Percentiles rank a stretch among this genome's conserved stretches.
Conservation (phyloP, 1,140 invertebrate genomes). For the Delia radicum region DNA sequence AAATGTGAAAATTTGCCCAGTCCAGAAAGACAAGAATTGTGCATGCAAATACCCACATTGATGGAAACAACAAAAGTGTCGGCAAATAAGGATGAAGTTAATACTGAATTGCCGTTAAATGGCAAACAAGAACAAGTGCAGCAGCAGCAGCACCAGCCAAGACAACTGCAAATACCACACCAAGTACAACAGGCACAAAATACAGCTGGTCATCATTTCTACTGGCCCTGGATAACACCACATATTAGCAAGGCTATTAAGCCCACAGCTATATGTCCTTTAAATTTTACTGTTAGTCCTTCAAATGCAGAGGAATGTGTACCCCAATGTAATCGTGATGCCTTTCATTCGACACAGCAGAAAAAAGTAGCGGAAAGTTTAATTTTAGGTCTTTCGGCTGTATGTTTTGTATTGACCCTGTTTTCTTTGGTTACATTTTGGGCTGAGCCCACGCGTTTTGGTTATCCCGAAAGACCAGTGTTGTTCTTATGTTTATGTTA, state of each 20-base stretch:
- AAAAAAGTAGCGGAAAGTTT: conserved; percentile 76
- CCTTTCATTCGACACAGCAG: conserved; percentile 70
- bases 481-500: conserved; percentile 87
- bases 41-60: conserved; percentile 58
- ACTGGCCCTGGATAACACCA: conserved; percentile 43
- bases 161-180: conserved; percentile 6
- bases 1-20: conserved; percentile 69
- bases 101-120: neutral
- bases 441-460: conserved; percentile 78
- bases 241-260: conserved; percentile 32
- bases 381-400: conserved; percentile 80
- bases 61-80: neutral
- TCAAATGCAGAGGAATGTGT: conserved; percentile 57
- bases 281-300: conserved; percentile 46
- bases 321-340: conserved; percentile 70
- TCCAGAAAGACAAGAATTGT: conserved; percentile 59
- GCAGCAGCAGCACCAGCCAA: neutral
- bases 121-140: neutral
- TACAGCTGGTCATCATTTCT: conserved; percentile 27
- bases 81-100: neutral
- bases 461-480: conserved; percentile 82
- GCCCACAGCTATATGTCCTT: conserved; percentile 41
- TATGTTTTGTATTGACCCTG: conserved; percentile 81
- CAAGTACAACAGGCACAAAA: neutral
- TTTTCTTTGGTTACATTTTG: conserved; percentile 87